Evolutionary conservation across 2,113 vertebrate genomes (phyloP).

Genomic region (Edolisoma coerulescens): DNA sequence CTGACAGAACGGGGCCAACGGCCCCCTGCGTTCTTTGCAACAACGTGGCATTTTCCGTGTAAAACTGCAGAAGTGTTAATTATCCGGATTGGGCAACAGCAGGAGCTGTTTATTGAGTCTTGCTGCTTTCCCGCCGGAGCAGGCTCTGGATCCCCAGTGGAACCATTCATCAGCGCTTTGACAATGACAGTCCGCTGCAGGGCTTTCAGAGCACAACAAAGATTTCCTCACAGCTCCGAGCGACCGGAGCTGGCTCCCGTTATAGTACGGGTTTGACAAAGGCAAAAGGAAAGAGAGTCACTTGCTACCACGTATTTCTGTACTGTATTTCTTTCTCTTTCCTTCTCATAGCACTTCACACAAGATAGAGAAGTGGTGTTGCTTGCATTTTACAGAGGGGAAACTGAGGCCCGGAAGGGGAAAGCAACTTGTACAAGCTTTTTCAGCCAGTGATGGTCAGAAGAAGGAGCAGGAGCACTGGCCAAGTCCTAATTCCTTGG

Average conservation of each 20-base stretch:
- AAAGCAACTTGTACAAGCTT: neutral
- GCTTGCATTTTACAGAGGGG: neutral
- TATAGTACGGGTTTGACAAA: neutral
- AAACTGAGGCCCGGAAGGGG: neutral
- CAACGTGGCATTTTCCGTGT: neutral
- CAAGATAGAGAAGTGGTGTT: neutral
- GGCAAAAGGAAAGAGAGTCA: neutral
- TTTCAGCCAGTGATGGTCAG: neutral
- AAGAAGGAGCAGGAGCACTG: neutral
- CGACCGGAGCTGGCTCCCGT: constrained; percentile 44
- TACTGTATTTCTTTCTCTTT: neutral
- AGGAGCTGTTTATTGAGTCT: neutral
- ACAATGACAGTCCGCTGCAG: constrained; percentile 49
- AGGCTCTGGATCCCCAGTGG: constrained; percentile 48
- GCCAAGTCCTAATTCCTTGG: neutral
- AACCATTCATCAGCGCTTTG: constrained; percentile 49
- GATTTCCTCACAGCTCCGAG: constrained; percentile 63
- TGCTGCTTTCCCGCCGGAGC: neutral
- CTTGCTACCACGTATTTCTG: neutral
- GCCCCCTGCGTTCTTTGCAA: neutral
- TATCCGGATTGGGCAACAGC: neutral
- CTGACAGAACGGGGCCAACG: neutral
- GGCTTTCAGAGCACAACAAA: constrained; percentile 63
- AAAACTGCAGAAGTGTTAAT: constrained; percentile 5
- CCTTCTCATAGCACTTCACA: neutral